A percentile compares a stretch with the other conserved stretches of the same genome.
Conservation (phyloP, 2,113 vertebrate species). For the Amphiprion ocellaris region DNA sequence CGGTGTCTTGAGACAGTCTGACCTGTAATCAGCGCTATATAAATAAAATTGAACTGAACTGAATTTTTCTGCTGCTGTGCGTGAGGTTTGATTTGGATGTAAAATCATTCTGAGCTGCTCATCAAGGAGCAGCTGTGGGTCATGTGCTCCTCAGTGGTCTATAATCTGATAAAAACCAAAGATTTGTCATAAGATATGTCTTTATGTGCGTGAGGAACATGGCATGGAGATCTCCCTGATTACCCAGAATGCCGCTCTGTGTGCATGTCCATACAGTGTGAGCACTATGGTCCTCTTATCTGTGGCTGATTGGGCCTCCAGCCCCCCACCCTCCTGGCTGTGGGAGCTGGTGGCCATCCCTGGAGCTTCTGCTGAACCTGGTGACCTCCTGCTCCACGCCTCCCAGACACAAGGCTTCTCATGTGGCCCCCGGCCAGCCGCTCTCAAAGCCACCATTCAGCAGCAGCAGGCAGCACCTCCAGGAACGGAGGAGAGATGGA, state of each 20-base stretch:
- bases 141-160: constrained; percentile 30
- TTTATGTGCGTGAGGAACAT: constrained; percentile 17
- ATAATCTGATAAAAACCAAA: constrained; percentile 28
- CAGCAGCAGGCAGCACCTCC: constrained; percentile 37
- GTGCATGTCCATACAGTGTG: constrained; percentile 34
- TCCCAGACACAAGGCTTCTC: constrained; percentile 78
- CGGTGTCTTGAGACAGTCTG: too few relatives aligned
- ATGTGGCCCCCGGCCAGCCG: constrained; percentile 74
- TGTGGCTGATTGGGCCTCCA: constrained; percentile 50
- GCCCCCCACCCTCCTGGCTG: not conserved
- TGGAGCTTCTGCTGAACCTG: constrained; percentile 60
- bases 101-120: not conserved
- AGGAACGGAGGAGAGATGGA: constrained; percentile 46
- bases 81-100: constrained; percentile 6
- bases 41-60: too few relatives aligned
- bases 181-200: constrained; percentile 11
- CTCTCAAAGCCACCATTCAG: constrained; percentile 83
- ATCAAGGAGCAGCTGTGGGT: constrained; percentile 7
- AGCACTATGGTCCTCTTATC: constrained; percentile 64
- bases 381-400: constrained; percentile 74
- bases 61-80: not conserved
- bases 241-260: constrained; percentile 44
- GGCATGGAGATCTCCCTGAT: constrained; percentile 30
- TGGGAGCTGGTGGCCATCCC: constrained; percentile 48
- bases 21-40: too few relatives aligned